Evolutionary conservation across 2,113 vertebrate species (phyloP).

Genomic region (Anarhynchus alexandrinus): DNA sequence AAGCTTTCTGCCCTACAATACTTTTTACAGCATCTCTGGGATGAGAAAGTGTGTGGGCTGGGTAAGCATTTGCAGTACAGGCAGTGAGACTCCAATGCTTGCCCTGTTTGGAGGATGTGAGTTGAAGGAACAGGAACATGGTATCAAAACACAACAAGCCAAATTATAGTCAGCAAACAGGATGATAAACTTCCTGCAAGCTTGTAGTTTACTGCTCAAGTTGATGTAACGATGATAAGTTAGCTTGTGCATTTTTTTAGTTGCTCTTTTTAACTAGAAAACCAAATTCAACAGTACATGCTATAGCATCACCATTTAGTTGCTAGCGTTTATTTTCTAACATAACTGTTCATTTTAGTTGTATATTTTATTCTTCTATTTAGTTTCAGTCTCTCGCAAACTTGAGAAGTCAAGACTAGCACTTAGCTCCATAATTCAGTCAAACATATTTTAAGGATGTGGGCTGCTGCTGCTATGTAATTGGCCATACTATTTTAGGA

Average conservation of each 20-base stretch:
- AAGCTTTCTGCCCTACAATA: background rate
- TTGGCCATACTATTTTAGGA: slow-evolving; percentile 40
- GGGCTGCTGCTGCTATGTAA: slow-evolving; percentile 17
- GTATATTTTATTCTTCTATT: background rate
- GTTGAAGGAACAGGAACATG: background rate
- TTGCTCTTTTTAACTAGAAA: background rate
- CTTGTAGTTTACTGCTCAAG: background rate
- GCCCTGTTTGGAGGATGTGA: background rate
- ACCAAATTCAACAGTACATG: background rate
- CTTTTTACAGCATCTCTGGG: background rate
- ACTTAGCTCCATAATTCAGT: background rate
- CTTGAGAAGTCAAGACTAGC: background rate
- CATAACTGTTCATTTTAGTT: background rate
- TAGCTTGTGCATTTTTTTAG: background rate
- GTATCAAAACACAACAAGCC: background rate
- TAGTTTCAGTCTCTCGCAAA: background rate
- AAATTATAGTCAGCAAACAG: slow-evolving; percentile 11
- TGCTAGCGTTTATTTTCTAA: background rate
- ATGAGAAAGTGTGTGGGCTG: background rate
- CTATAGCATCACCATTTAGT: background rate
- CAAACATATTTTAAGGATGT: slow-evolving; percentile 29
- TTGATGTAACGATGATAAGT: background rate
- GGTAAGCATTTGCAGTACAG: background rate
- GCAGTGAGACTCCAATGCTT: background rate
- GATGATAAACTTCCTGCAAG: slow-evolving; percentile 50